These are phyloP conservation scores for Seriola aureovittata DNA, from an alignment of 2,113 vertebrate species.

Conservation along the genomic window DNA sequence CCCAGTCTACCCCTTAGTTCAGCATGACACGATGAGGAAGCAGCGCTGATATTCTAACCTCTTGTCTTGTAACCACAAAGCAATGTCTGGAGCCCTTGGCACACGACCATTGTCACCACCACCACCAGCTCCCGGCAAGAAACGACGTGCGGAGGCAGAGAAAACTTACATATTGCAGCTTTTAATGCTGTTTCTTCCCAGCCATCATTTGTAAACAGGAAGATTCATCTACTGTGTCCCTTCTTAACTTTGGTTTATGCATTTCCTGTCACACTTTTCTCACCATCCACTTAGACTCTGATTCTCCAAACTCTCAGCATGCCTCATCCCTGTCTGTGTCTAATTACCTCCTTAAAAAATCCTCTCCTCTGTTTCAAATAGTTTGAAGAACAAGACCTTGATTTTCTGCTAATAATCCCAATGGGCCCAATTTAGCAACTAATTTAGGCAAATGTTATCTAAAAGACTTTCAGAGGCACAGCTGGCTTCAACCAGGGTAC, in stretches of 20 bases:
- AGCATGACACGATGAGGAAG: too few relatives aligned
- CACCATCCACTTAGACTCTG: conserved; percentile 1
- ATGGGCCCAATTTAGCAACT: conserved; percentile 81
- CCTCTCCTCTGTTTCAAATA: conserved; percentile 63
- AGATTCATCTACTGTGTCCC: neutral
- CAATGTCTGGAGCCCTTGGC: too few relatives aligned
- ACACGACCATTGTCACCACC: too few relatives aligned
- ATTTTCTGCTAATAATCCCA: conserved; percentile 80
- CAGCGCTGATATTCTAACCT: too few relatives aligned
- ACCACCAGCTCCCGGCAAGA: too few relatives aligned
- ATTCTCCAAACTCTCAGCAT: conserved; percentile 39
- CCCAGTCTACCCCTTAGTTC: too few relatives aligned
- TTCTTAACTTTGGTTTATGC: conserved; percentile 9
- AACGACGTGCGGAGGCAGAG: too few relatives aligned
- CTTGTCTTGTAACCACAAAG: too few relatives aligned
- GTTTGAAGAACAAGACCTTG: conserved; percentile 76
- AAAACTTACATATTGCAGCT: too few relatives aligned
- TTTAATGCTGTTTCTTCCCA: conserved; percentile 8
- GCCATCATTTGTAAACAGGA: conserved; percentile 27
- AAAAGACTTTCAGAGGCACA: conserved; percentile 72
- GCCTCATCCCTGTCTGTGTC: conserved; percentile 38
- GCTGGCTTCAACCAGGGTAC: conserved; percentile 52
- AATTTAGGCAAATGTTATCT: conserved; percentile 79
- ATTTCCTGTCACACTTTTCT: conserved; percentile 13
- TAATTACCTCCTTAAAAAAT: conserved; percentile 72